Evolutionary conservation across 2,888 invertebrate species (phyloP).

Genomic region (Scaptomyza flava): DNA sequence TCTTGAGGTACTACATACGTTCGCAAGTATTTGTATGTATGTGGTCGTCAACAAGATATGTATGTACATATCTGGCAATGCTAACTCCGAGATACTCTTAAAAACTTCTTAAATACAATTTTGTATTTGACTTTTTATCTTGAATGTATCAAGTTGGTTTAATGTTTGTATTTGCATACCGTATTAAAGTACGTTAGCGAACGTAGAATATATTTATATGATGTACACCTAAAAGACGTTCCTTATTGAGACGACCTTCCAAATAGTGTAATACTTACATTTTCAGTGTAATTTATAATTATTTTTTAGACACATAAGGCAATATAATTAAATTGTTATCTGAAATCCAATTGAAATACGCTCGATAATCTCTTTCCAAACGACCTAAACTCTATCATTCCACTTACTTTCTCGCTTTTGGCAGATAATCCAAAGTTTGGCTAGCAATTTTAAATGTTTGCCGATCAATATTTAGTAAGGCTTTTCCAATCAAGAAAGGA

Average conservation of each 20-base stretch:
- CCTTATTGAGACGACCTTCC: neutral
- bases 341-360: neutral
- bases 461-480: too few species aligned
- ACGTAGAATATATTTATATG: too few species aligned
- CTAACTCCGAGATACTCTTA: conserved; percentile 20
- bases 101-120: neutral
- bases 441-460: too few species aligned
- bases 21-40: neutral
- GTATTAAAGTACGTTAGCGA: too few species aligned
- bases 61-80: conserved; percentile 14
- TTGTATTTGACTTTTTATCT: too few species aligned
- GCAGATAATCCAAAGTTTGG: too few species aligned
- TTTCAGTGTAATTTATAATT: neutral
- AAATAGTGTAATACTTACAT: neutral
- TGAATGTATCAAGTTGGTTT: too few species aligned
- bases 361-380: neutral
- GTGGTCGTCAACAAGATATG: conserved; percentile 15
- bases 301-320: neutral
- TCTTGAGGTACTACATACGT: conserved; percentile 47
- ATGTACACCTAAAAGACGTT: neutral
- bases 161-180: too few species aligned
- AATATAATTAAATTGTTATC: neutral
- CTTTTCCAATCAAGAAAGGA: too few species aligned
- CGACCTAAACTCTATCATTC: neutral
- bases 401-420: neutral